phyloP scores from a whole-genome alignment of 2,113 vertebrate genomes.

The Siphamia tubifer region DNA sequence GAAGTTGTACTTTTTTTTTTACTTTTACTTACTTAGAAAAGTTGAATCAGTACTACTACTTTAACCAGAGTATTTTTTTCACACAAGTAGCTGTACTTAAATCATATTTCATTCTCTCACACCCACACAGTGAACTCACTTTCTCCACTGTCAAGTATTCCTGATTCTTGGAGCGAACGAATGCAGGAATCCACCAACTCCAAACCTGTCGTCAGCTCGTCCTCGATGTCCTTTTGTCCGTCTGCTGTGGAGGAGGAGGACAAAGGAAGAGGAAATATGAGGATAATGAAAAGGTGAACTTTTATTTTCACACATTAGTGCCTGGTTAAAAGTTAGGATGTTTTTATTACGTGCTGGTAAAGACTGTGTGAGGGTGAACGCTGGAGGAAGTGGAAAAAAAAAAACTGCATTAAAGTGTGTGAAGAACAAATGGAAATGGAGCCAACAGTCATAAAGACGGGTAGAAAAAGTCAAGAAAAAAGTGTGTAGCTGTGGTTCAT shows the following conservation, averaged over 20 bases:
- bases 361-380: constrained; percentile 2
- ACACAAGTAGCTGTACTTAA: no score
- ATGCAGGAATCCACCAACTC: constrained; percentile 98
- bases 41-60: no score
- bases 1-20: no score
- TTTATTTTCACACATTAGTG: constrained; percentile 8
- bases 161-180: constrained; percentile 95
- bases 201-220: constrained; percentile 95
- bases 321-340: constrained; percentile 15
- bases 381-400: not conserved
- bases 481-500: not conserved
- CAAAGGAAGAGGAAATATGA: not conserved
- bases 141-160: constrained; percentile 92
- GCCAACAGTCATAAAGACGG: no score
- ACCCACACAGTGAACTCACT: constrained; percentile 79
- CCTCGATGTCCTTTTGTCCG: constrained; percentile 98
- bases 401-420: no score
- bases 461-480: not conserved
- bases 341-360: constrained; percentile 27
- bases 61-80: no score
- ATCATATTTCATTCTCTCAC: no score
- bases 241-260: constrained; percentile 71
- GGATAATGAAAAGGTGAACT: not conserved
- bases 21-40: no score
- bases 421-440: no score